Evolutionary conservation across 1,140 invertebrate species (phyloP), one percentile per base, ranked within the genome.

Genomic region (Protaetia brevitarsis): DNA sequence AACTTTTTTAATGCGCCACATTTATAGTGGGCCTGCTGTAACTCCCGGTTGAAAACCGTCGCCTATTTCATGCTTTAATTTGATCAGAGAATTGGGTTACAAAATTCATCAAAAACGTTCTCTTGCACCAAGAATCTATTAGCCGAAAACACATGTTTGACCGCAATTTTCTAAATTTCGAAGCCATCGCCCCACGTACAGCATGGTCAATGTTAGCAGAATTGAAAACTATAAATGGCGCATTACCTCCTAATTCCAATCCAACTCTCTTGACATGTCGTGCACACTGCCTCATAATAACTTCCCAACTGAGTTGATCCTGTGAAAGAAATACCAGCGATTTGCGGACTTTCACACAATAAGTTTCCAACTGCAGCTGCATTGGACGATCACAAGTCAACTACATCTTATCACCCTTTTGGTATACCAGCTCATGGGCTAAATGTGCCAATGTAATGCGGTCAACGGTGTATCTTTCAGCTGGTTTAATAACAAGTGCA

Each of bases 231-330:
- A 99, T 96, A 73, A 97, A 98, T 1, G 98, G 95, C 0, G 97
- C 97, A 86, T 99, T 99, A 4, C 98, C 98, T 57, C 98, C 98
- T 11, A 99, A 82, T 80, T 99, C 98, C 41, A 99, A 82, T 29
- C 89, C 87, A 2, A 99, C 79, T 66, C 92, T 85, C 79, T 99
- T 99, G 27, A 99, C 87, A 3, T 92, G 93, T 13, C 84, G 81
- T 1, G 96, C 88, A 70, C 89, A 94, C 73, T 96, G 91, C 59
- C 77, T 73, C 97, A 92, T 0, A 99, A 81, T 36, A 95, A 81
- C 83, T 95, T 94, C n/a, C 94, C 94, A 45, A 96, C 92, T 82
- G 78, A 6, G 93, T 96, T 8, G 94, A 96, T 0, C 93, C 92
- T 11, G 98, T 99, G 75, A 99, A 99, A 3, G 96, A 98, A 27